Base-by-base conservation (phyloP, 2,888 invertebrate genomes). In the Euzetes globulus region DNA sequence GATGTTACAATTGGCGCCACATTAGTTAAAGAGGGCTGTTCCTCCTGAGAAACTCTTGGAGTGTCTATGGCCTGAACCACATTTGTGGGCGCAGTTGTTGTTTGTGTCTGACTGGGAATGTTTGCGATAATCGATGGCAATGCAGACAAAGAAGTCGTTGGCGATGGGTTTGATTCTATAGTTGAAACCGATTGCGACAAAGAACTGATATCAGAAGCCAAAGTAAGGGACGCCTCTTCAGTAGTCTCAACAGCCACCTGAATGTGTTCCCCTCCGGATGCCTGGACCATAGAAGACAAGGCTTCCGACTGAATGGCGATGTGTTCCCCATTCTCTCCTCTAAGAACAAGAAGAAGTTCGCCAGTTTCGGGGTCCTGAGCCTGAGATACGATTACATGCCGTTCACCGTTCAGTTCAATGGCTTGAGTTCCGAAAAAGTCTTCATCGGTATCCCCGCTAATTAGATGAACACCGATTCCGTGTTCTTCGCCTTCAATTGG, bases 301-400 rank as follows among this genome's bases (percentile, higher is more conserved):
- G 73, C 71, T 45, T 73, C 72, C 11, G 73, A 45, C n/a, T 73
- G 73, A 17, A 75, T 45, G 25, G 73, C 73, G 27, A 75, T 73
- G 9, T 75, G 60, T 33, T 75, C 73, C 17, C 75, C 75, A 60
- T 73, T 73, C 60, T 75, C 75, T 47, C 71, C 73, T 73, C 73
- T 73, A 17, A 75, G 55, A n/a, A 75, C 58, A 17, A 75, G 52
- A 29, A 75, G 25, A 22, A 75, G 19, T 73, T 75, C 75, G 6
- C 73, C 73, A 5, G 75, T 75, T 17, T 75, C 60, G 33, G 75
- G 72, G 37, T 75, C 72, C 33, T 72, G 75, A 25, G 65, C 72
- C 72, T 75, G 75, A 25, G 72, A 65, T n/a, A 75, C 47, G 29
- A 75, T 65, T 17, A 75, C 55, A 71, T 74, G 74, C n/a, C 65